These are phyloP conservation scores for Octopus bimaculoides DNA, from an alignment of 1,140 invertebrate species.

Conservation along the genomic window DNA sequence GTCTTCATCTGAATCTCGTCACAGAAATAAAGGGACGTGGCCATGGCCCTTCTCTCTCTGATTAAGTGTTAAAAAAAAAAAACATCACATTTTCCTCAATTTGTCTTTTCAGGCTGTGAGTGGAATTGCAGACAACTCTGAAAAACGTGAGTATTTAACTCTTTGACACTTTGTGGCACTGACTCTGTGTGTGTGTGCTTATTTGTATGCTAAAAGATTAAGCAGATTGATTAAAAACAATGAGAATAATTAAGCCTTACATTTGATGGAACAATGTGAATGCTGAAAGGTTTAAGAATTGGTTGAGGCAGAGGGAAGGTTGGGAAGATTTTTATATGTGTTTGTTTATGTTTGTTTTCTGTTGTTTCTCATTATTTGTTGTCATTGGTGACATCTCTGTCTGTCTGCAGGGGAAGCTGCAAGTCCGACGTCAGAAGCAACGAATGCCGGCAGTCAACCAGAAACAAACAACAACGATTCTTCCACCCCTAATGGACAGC, in stretches of 20 bases:
- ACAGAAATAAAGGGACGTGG: background rate
- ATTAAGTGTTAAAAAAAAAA: background rate
- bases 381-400: too few species aligned
- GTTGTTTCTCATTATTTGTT: too few species aligned
- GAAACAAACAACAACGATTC: background rate
- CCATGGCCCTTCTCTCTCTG: constrained; percentile 12
- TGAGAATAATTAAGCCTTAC: too few species aligned
- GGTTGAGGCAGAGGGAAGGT: too few species aligned
- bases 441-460: background rate
- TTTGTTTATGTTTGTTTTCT: too few species aligned
- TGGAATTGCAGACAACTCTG: constrained; percentile 20
- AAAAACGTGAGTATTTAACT: background rate
- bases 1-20: background rate
- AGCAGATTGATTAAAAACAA: too few species aligned
- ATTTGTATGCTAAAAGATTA: too few species aligned
- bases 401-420: background rate
- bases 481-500: constrained; percentile 19
- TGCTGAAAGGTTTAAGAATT: too few species aligned
- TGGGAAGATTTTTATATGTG: too few species aligned
- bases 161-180: background rate
- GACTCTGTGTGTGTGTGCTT: background rate
- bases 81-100: constrained; percentile 17
- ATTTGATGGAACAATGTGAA: too few species aligned
- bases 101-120: constrained; percentile 29
- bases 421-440: background rate